Base-by-base conservation (phyloP, 1,140 invertebrate genomes). In the Drosophila novamexicana region DNA sequence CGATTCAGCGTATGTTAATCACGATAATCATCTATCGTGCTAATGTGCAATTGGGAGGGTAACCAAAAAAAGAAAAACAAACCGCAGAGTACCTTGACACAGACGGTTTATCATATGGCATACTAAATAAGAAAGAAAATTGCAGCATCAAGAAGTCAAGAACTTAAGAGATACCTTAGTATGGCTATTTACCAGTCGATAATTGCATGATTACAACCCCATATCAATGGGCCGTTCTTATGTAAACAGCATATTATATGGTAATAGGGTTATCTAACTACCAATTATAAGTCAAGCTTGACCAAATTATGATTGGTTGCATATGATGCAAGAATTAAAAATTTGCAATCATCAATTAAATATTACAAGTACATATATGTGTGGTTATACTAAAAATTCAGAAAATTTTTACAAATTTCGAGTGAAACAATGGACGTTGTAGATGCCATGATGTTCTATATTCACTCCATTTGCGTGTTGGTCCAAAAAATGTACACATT, bases 61-160 rank as follows among this genome's bases (percentile, higher is more conserved):
- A 56, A 32, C 37, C 57, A 56, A 61, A 49, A 49, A 66, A 70
- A 14, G 36, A 59, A 59, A 54, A 40, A 18, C 7, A 42, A 65
- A 34, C 71, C 64, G 10, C 71, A 75, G 29, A 8, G 36, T 71
- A 62, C 76, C 76, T 78, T 78, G 76, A 78, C 76, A 66, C 56
- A 50, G 32, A 49, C 47, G 56, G 12, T 44, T 22, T 67, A 42
- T 53, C 36, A 57, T 34, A 42, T 32, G 45, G 39, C 57, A 45
- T 44, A 45, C 6, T 34, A 34, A 70, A 34, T 45, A 40, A 16
- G 32, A 5, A 47, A 36, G 45, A 57, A 50, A 42, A 50, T 62
- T 62, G 49, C 70, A 68, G 62, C 52, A 64, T 57, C 42, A 52
- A 57, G 14, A 40, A 52, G 10, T 16, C 45, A 56, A 50, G 52